Evolutionary conservation across 2,888 invertebrate species (phyloP), one percentile per base, ranked within the genome.

Genomic region (Eristalinus sepulchralis): DNA sequence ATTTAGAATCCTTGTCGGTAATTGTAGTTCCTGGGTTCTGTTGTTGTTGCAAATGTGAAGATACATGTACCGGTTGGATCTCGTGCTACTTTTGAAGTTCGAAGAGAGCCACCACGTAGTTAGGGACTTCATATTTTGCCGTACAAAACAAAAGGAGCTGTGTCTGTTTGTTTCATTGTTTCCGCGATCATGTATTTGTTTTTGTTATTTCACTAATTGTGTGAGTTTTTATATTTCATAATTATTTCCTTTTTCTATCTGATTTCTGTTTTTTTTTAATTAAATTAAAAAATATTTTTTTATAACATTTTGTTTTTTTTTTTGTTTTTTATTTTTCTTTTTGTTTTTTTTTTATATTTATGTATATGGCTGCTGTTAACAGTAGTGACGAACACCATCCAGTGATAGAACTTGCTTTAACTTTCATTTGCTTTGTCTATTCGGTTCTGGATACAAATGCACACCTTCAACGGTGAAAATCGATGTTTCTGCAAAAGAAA

Each of bases 401-500:
- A 92, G 90, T 88, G 92, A 92, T 89, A 92, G 91, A 90, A 92
- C 92, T 89, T 92, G 92, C 92, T 92, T 92, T 92, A 92, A 92
- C 91, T 93, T 93, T 93, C 93, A 93, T 93, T 93, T 93, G 89
- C 90, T 92, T 91, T 95, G 95, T 89, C 93, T 91, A 90, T 93
- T 92, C 73, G 93, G 92, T 93, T 98, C 98, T 76, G 96, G 95
- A 92, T 96, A 95, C 91, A 98, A 93, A 93, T 96, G 95, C 90
- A 98, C 95, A 90, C 98, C 98, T 93, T 98, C 97, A 92, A 98
- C 97, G 90, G 96, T 97, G 94, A 97, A 98, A 94, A 99, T 97
- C 91, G 98, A 98, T 91, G 97, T 95, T 94, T 97, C 98, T 98
- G 95, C 57, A 96, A 96, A 92, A 6, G 47, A 31, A 93, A 93